Base-by-base conservation (phyloP, 2,797 vertebrate genomes). In the Pangasius sanitwongsei region DNA sequence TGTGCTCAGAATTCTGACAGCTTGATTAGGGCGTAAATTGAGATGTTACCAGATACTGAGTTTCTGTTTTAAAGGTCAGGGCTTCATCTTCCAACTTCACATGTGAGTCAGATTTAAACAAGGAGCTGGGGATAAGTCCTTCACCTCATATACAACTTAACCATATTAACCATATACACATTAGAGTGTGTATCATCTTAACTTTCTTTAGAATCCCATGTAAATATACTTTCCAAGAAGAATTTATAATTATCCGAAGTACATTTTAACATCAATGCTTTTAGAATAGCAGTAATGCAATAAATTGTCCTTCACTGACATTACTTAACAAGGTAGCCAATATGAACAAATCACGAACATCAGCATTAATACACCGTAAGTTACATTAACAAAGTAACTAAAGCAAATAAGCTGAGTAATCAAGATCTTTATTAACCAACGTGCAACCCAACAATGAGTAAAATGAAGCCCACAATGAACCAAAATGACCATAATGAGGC, bases 61-160 rank as follows among this genome's bases (percentile, higher is more conserved):
- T 72, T 70, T 69, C 55, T 83, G 8, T 88, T 65, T 59, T 28
- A 88, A 84, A 88, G 87, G 65, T 72, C 87, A 37, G 23, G 20
- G 41, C 72, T 74, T 74, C 41, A 80, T 13, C 15, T 82, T 61
- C 1, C 34, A 37, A 37, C 78, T 6, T 59, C 16, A 37, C 55
- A 0, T 59, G 2, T 25, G 53, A 81, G n/a, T 34, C 31, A 11
- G 53, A 20, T 57, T 57, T 20, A 34, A 57, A 80, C 0, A 18
- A 80, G 18, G 53, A 34, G 53, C 31, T 57, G 3, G 13, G 12
- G 75, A 72, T 9, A 41, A 1, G 18, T n/a, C 6, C 44, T n/a
- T 18, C 25, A n/a, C 53, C 15, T 75, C 20, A 18, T 75, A 20
- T 28, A 75, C 37, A 25, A 0, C 23, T 50, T 53, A 15, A 53